These are phyloP conservation scores for Periophthalmodon schlosseri DNA, from an alignment of 2,113 vertebrate genomes.

Conservation along the genomic window DNA sequence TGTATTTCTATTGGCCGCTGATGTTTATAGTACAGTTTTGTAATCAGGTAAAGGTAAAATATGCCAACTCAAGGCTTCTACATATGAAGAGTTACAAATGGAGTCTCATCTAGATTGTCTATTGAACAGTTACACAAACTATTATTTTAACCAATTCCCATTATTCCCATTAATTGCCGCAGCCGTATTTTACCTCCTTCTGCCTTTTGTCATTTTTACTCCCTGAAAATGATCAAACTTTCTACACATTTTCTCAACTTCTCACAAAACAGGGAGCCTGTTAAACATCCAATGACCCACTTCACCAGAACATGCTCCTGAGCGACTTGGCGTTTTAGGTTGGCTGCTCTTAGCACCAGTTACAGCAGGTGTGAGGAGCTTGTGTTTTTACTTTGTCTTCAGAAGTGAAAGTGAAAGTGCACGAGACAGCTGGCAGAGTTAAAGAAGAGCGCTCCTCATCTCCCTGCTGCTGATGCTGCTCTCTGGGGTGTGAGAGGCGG, in stretches of 20 bases:
- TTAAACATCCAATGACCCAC: background rate
- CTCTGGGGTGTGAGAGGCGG: slow-evolving; percentile 1
- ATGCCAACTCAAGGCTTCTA: no score
- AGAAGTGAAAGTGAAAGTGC: background rate
- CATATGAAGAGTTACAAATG: no score
- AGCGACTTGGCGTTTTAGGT: background rate
- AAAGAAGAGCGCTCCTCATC: background rate
- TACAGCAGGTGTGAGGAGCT: background rate
- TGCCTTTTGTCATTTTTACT: background rate
- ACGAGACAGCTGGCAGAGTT: background rate
- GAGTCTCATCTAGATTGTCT: no score
- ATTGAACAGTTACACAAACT: no score
- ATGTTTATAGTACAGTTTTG: no score
- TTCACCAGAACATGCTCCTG: background rate
- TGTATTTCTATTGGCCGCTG: no score
- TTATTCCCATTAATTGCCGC: no score
- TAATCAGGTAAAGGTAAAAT: no score
- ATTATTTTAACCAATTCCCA: no score
- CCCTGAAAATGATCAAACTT: background rate
- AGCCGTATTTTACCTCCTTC: background rate
- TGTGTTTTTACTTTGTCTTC: slow-evolving; percentile 1
- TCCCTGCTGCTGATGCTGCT: slow-evolving; percentile 3
- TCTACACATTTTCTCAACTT: background rate
- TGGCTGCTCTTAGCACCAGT: background rate
- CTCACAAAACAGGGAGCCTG: background rate